A percentile compares a stretch with the other conserved stretches of the same genome.
These are phyloP conservation scores for Meloidogyne chitwoodi DNA, from an alignment of 1,140 invertebrate genomes.

Conservation along the genomic window DNA sequence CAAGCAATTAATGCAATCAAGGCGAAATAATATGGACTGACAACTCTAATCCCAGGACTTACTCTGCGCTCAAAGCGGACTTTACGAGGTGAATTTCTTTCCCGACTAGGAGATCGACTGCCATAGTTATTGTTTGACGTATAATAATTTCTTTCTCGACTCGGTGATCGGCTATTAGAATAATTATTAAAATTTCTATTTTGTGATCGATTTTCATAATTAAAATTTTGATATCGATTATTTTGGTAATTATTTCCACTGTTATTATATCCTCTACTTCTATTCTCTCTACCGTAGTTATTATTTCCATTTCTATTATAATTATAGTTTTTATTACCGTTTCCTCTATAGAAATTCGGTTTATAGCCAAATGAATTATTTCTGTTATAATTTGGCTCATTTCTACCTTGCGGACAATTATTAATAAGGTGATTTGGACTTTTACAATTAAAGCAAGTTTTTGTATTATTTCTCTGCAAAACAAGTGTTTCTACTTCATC, in stretches of 20 bases:
- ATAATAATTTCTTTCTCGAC: too few species aligned
- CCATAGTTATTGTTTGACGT: neutral
- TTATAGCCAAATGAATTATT: neutral
- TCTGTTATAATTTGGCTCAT: neutral
- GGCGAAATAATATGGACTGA: neutral
- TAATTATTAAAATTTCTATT: too few species aligned
- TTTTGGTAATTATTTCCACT: neutral
- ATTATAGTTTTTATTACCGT: neutral
- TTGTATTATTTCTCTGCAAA: neutral
- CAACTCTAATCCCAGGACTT: neutral
- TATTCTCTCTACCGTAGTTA: neutral
- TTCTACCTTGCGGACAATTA: neutral
- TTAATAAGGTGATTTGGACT: neutral
- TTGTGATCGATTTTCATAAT: too few species aligned
- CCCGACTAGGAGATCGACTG: neutral
- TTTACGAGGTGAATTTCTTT: neutral
- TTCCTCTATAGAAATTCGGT: neutral
- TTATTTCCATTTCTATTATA: neutral
- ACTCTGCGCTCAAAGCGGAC: too few species aligned
- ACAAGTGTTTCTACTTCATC: neutral
- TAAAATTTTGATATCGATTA: too few species aligned
- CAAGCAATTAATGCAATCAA: neutral
- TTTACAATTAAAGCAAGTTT: slow-evolving; percentile 1
- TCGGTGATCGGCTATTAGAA: too few species aligned
- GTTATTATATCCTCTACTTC: neutral